These are phyloP conservation scores for Lycodopsis pacificus DNA, from an alignment of 2,797 vertebrate genomes.

Conservation along the genomic window DNA sequence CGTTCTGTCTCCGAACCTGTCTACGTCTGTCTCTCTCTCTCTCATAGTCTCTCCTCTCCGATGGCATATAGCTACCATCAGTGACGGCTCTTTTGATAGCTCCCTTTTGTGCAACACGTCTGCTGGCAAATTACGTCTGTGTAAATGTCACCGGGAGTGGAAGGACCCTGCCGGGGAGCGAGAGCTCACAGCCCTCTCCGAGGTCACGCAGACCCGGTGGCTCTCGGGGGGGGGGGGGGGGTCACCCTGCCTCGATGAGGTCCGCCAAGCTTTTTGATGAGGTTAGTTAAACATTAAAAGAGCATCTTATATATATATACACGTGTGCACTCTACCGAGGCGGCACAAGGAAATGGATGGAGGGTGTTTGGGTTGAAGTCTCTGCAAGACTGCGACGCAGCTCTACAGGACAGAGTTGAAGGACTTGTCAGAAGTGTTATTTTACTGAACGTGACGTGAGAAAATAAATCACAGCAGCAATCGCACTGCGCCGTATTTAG, in stretches of 20 bases:
- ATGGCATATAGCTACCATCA: slow-evolving; percentile 57
- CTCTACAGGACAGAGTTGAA: slow-evolving; percentile 44
- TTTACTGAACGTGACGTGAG: slow-evolving; percentile 37
- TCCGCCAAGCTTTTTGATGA: slow-evolving; percentile 68
- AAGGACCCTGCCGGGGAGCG: slow-evolving; percentile 41
- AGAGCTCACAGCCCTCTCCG: slow-evolving; percentile 42
- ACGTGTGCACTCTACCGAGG: slow-evolving; percentile 16
- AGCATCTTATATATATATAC: slow-evolving; percentile 44
- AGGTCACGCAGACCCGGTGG: slow-evolving; percentile 55
- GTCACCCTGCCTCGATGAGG: slow-evolving; percentile 58
- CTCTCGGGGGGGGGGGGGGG: slow-evolving; percentile 11
- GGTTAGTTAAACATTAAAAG: slow-evolving; percentile 79
- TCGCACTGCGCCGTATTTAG: slow-evolving; percentile 39
- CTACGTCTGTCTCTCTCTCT: slow-evolving; percentile 28
- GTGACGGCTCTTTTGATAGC: slow-evolving; percentile 71
- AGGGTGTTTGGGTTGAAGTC: slow-evolving; percentile 55
- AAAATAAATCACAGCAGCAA: slow-evolving; percentile 21
- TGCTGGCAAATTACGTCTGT: slow-evolving; percentile 78
- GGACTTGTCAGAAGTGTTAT: slow-evolving; percentile 55
- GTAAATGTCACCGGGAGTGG: slow-evolving; percentile 78
- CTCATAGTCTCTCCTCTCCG: slow-evolving; percentile 23
- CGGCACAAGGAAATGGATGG: slow-evolving; percentile 25
- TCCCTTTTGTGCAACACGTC: slow-evolving; percentile 72
- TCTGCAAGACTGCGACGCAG: slow-evolving; percentile 30
- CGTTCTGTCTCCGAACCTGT: slow-evolving; percentile 29